phyloP scores from a whole-genome alignment of 2,113 vertebrate genomes.

The Dipodomys merriami region DNA sequence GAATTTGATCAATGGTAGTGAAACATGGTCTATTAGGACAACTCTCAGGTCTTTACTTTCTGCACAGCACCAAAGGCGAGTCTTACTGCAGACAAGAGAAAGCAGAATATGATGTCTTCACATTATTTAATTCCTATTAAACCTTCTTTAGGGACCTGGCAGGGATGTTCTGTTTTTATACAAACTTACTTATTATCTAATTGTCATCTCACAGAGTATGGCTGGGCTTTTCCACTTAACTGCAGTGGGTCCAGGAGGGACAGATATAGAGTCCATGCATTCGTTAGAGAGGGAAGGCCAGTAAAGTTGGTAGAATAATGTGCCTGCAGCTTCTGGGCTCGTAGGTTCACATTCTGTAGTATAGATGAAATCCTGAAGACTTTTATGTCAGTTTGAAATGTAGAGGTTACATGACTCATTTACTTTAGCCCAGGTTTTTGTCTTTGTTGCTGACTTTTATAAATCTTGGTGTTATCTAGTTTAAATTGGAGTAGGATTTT shows the following conservation, averaged over 20 bases:
- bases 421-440: neutral
- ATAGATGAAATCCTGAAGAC: neutral
- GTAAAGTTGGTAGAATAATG: neutral
- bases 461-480: slow-evolving; percentile 8
- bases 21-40: neutral
- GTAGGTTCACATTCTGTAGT: neutral
- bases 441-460: slow-evolving; percentile 7
- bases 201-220: neutral
- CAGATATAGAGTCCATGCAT: neutral
- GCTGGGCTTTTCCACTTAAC: neutral
- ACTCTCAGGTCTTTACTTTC: neutral
- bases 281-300: neutral
- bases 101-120: neutral
- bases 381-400: neutral
- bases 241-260: neutral
- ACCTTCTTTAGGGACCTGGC: neutral
- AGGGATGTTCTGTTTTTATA: neutral
- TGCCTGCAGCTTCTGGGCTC: neutral
- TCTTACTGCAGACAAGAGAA: slow-evolving; percentile 14
- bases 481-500: slow-evolving; percentile 4
- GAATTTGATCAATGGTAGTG: neutral
- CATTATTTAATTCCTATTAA: slow-evolving; percentile 24
- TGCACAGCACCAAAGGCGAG: neutral
- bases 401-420: neutral
- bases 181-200: neutral